phyloP scores from a whole-genome alignment of 2,888 invertebrate genomes.

The Drosophila prostipennis region DNA sequence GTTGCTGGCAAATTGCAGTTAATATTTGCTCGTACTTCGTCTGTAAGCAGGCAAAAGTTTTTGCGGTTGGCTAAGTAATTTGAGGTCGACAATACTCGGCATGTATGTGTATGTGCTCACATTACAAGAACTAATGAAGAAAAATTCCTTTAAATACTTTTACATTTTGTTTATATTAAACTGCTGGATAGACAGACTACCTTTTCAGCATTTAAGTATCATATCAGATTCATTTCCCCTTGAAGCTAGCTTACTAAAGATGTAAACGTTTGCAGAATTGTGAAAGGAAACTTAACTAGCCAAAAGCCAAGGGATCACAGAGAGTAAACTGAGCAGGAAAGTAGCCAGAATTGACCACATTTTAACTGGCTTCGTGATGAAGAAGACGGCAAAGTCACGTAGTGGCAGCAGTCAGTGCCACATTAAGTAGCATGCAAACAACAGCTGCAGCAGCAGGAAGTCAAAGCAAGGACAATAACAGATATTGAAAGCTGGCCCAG shows the following conservation, averaged over 20 bases:
- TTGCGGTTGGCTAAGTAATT: conserved; percentile 35
- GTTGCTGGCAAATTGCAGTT: conserved; percentile 38
- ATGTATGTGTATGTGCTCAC: too few species aligned
- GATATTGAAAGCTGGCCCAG: conserved; percentile 52
- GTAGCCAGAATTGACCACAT: conserved; percentile 33
- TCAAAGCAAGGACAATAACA: conserved; percentile 50
- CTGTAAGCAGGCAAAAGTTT: conserved; percentile 20
- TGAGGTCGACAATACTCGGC: conserved; percentile 18
- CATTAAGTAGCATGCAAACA: conserved; percentile 68
- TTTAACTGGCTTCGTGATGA: conserved; percentile 41
- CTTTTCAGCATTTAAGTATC: too few species aligned
- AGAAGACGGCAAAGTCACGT: conserved; percentile 55
- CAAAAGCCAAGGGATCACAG: conserved; percentile 22
- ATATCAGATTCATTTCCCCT: conserved; percentile 18
- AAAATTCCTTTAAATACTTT: not conserved
- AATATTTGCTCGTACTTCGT: conserved; percentile 14
- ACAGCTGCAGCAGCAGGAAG: conserved; percentile 37
- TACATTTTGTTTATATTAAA: too few species aligned
- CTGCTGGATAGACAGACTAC: too few species aligned
- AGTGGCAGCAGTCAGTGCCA: conserved; percentile 42
- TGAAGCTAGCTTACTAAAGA: conserved; percentile 47
- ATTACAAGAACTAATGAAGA: conserved; percentile 2
- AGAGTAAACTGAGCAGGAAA: conserved; percentile 13
- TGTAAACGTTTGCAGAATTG: conserved; percentile 28
- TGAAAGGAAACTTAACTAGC: conserved; percentile 8